Evolutionary conservation across 1,140 invertebrate species (phyloP), one percentile per base, ranked within the genome.

Genomic region (Drosophila fuyamai): DNA sequence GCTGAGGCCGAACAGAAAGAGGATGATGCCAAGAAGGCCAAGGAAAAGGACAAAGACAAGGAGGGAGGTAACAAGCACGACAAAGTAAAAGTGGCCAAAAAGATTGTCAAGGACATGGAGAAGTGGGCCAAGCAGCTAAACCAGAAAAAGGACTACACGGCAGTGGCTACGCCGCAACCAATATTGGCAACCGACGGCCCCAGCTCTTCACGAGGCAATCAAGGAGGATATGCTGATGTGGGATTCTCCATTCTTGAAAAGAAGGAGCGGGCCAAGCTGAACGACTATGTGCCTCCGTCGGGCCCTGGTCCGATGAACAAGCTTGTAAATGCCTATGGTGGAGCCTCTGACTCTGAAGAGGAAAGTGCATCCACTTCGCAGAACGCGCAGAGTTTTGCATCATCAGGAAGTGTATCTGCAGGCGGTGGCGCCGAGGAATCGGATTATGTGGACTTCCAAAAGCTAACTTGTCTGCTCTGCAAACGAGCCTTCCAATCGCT

Each of bases 51-150:
- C 74, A 93, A 72, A 55, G 91, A 62, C 65, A 93, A 67, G 54
- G 91, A 60, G 59, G 38, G 46, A 3, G 81, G 41, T 91, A 93
- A 53, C 92, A 93, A 71, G 92, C 93, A 53, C 56, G 97, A 98
- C 78, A 98, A 99, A 94, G 97, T 98, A 0, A 99, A 99, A 93
- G 97, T 98, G 13, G 98, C 98, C 1, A 99, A 99, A 91, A 98
- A 99, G 93, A 99, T 99, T 81, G 98, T 98, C 0, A 99, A 99
- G 93, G 96, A 98, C 86, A 98, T 98, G 97, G 97, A 97, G 82
- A 95, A 92, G 84, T 99, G 99, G 99, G 98, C 98, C 0, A 98
- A 99, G 91, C 98, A 97, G 6, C 93, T 99, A 56, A 99, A 99
- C 93, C 98, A 99, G 89, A 98, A 98, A 93, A 99, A 99, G 93